These are phyloP conservation scores for Thereva unica DNA, from an alignment of 2,888 invertebrate species.

Conservation along the genomic window DNA sequence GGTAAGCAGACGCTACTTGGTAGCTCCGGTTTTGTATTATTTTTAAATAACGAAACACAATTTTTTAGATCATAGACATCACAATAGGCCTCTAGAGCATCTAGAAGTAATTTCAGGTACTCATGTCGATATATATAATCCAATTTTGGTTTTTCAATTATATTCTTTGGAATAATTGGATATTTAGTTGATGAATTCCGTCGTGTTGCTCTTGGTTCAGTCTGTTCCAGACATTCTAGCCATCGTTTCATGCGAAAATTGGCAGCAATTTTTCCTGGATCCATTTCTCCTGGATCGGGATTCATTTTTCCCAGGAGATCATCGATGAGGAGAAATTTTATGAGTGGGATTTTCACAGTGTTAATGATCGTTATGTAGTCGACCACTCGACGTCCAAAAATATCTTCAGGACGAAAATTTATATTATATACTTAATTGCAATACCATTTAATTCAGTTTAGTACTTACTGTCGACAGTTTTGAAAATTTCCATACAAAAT, in stretches of 20 bases:
- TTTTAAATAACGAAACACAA: slow-evolving; percentile 37
- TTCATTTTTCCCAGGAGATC: slow-evolving; percentile 47
- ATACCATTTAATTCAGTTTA: background rate
- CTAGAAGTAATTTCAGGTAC: slow-evolving; percentile 50
- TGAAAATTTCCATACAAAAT: slow-evolving; percentile 50
- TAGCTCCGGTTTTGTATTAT: background rate
- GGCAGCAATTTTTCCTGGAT: slow-evolving; percentile 49
- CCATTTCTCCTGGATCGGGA: slow-evolving; percentile 43
- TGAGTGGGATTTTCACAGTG: slow-evolving; percentile 49
- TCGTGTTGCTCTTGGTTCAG: background rate
- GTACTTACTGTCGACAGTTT: slow-evolving; percentile 48
- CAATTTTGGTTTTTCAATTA: slow-evolving; percentile 35
- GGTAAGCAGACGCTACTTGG: background rate
- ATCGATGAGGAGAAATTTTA: slow-evolving; percentile 52
- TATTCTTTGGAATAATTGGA: slow-evolving; percentile 39
- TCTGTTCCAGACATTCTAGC: slow-evolving; percentile 47
- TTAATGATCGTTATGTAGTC: slow-evolving; percentile 49
- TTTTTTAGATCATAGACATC: slow-evolving; percentile 48
- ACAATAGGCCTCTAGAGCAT: slow-evolving; percentile 50
- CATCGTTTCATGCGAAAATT: slow-evolving; percentile 51
- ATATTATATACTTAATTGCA: background rate
- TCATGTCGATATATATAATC: slow-evolving; percentile 46
- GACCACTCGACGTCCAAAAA: slow-evolving; percentile 41
- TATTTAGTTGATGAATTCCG: slow-evolving; percentile 27
- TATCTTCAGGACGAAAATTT: background rate